Conservation (phyloP, 2,797 vertebrate genomes). For the Lophotriccus pileatus region DNA sequence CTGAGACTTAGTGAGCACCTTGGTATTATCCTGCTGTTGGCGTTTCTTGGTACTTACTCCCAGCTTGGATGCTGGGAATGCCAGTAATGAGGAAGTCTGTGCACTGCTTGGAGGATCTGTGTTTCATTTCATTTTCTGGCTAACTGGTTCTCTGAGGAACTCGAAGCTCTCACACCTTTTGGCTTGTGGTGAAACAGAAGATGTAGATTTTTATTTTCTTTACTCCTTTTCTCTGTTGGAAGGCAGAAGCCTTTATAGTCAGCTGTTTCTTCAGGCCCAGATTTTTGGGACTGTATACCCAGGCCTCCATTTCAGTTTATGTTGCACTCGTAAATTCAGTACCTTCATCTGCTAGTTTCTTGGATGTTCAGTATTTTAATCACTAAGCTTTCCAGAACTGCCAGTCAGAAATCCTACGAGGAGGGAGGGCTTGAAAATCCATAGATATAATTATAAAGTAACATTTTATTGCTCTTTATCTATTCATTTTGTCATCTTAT, state of each 20-base stretch:
- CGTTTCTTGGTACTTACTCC: background rate
- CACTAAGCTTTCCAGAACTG: background rate
- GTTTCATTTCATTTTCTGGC: background rate
- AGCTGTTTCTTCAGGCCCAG: background rate
- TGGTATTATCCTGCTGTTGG: background rate
- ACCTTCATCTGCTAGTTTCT: background rate
- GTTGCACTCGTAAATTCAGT: background rate
- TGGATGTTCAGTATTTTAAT: background rate
- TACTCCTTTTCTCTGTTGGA: background rate
- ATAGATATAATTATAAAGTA: background rate
- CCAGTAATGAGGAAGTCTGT: background rate
- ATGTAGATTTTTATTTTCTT: background rate
- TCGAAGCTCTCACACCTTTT: background rate
- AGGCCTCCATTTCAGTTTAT: background rate
- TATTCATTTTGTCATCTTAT: background rate
- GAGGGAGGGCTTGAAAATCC: background rate
- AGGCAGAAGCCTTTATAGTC: background rate
- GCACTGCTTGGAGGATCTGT: background rate
- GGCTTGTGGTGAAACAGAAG: background rate
- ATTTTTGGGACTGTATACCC: background rate
- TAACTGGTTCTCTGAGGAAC: background rate
- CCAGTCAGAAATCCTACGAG: background rate
- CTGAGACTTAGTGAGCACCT: background rate
- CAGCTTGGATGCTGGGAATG: background rate
- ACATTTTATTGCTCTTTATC: background rate